phyloP scores from a whole-genome alignment of 1,140 invertebrate genomes.

The Aphaenogaster rudis region DNA sequence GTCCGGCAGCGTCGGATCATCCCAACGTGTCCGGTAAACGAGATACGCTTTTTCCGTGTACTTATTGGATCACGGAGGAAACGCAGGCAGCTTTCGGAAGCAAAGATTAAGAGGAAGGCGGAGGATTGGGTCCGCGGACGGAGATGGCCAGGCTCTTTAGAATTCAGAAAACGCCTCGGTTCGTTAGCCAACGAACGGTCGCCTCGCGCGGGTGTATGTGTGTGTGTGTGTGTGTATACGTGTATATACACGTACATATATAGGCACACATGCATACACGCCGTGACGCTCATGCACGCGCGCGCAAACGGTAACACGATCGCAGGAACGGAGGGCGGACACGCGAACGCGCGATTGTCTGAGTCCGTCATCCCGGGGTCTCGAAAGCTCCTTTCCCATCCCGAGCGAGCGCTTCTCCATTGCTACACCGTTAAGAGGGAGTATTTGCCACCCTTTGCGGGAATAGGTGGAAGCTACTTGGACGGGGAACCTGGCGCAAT shows the following conservation, averaged over 20 bases:
- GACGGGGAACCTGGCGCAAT: neutral
- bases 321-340: neutral
- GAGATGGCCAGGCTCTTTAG: slow-evolving; percentile 72
- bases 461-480: slow-evolving; percentile 19
- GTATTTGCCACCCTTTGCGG: slow-evolving; percentile 36
- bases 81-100: slow-evolving; percentile 70
- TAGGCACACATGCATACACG: neutral
- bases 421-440: slow-evolving; percentile 40
- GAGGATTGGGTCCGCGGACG: slow-evolving; percentile 48
- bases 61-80: slow-evolving; percentile 69
- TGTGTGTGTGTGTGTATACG: neutral
- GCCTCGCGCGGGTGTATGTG: slow-evolving; percentile 7
- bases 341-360: slow-evolving; percentile 28
- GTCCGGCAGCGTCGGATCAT: slow-evolving; percentile 14
- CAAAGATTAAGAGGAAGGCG: slow-evolving; percentile 74
- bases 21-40: slow-evolving; percentile 75
- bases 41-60: slow-evolving; percentile 65
- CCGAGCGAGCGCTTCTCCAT: neutral
- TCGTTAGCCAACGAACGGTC: slow-evolving; percentile 77
- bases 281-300: slow-evolving; percentile 30
- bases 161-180: slow-evolving; percentile 79
- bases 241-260: neutral
- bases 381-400: slow-evolving; percentile 2
- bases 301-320: neutral
- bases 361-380: slow-evolving; percentile 6